Percentiles rank a stretch among this genome's conserved stretches.
Evolutionary conservation across 2,797 vertebrate genomes (phyloP).

Genomic region (Scolopax rusticola): DNA sequence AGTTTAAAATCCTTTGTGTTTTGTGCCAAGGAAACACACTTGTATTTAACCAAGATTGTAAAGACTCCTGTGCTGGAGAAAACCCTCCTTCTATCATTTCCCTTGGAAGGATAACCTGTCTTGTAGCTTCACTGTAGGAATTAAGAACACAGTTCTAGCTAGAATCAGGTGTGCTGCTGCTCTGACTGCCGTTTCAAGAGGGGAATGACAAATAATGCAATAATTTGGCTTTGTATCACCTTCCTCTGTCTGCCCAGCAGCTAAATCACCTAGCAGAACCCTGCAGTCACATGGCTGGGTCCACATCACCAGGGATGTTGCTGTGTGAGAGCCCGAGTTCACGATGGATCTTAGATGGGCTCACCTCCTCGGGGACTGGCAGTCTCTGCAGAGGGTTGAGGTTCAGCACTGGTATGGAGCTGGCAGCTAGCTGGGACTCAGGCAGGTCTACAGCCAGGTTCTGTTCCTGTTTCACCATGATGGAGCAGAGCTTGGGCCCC

Average conservation of each 20-base stretch:
- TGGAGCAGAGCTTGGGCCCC: slow-evolving; percentile 93
- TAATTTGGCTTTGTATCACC: neutral
- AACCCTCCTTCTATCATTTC: neutral
- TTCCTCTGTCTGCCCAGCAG: neutral
- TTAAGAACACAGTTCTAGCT: neutral
- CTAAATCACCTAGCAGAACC: neutral
- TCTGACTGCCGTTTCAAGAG: slow-evolving; percentile 36
- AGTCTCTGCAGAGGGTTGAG: slow-evolving; percentile 87
- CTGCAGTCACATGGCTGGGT: neutral
- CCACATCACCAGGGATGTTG: neutral
- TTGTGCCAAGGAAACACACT: neutral
- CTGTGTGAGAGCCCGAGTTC: neutral
- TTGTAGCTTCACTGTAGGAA: neutral
- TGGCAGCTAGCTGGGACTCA: slow-evolving; percentile 74
- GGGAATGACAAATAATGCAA: neutral
- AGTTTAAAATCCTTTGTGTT: neutral
- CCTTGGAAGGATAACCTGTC: neutral
- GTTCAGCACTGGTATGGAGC: slow-evolving; percentile 78
- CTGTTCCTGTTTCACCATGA: slow-evolving; percentile 97
- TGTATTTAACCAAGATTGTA: neutral
- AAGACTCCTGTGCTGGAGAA: neutral
- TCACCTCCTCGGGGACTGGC: slow-evolving; percentile 85
- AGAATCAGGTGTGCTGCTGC: neutral
- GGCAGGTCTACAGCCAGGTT: slow-evolving; percentile 81
- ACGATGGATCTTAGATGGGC: slow-evolving; percentile 10